Evolutionary conservation across 2,113 vertebrate genomes (phyloP).

Genomic region (western clawed frog (Xenopus tropicalis)): UCB_Xtro_10.0 CM004447.2:12525001-12525500

Average conservation of each 20-base stretch:
- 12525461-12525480: conserved; percentile 54
- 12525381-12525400: conserved; percentile 60
- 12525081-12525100: conserved; percentile 31
- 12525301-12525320: conserved; percentile 12
- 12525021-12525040: too few species aligned
- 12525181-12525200: conserved; percentile 16
- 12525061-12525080: conserved; percentile 4
- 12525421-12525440: conserved; percentile 67
- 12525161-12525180: conserved; percentile 30
- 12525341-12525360: conserved; percentile 59
- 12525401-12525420: conserved; percentile 64
- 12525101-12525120: conserved; percentile 6
- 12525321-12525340: conserved; percentile 43
- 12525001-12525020: too few species aligned
- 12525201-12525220: conserved; percentile 20
- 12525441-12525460: conserved; percentile 54
- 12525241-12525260: conserved; percentile 40
- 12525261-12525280: conserved; percentile 49
- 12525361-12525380: conserved; percentile 69
- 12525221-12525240: neutral
- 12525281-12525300: conserved; percentile 49
- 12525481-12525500: conserved; percentile 68
- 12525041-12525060: too few species aligned
- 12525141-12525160: conserved; percentile 36
- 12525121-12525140: conserved; percentile 43